A percentile compares a stretch with the other conserved stretches of the same genome.
Evolutionary conservation across 53 echinoderm and acorn worm genomes (phyloP).

Genomic region (Patiria pectinifera): DNA sequence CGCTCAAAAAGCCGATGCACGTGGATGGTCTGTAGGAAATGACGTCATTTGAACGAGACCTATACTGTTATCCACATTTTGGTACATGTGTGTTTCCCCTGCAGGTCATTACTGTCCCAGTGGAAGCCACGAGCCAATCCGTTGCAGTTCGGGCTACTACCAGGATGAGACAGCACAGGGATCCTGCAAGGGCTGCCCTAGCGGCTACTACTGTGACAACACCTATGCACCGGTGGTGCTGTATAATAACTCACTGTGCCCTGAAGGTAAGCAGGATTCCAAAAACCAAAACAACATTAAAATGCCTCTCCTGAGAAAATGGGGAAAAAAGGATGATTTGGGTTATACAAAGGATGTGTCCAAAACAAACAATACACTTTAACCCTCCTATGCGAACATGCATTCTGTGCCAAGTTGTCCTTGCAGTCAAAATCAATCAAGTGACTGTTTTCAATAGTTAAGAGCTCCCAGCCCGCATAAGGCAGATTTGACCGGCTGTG

Average conservation of each 20-base stretch:
- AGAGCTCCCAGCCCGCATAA: too few relatives aligned
- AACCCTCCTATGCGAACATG: too few relatives aligned
- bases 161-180: conserved; percentile 86
- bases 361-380: too few relatives aligned
- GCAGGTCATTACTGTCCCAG: conserved; percentile 83
- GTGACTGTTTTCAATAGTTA: too few relatives aligned
- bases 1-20: too few relatives aligned
- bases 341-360: too few relatives aligned
- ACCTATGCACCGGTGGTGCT: conserved; percentile 85
- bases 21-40: too few relatives aligned
- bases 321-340: neutral
- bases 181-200: conserved; percentile 83
- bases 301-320: neutral
- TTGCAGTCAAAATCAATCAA: too few relatives aligned
- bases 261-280: conserved; percentile 70
- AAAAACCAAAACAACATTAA: neutral
- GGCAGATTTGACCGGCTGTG: too few relatives aligned
- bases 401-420: too few relatives aligned
- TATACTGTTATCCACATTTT: neutral
- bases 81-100: neutral
- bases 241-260: conserved; percentile 84
- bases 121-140: conserved; percentile 86
- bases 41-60: too few relatives aligned
- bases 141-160: conserved; percentile 85
- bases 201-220: conserved; percentile 93